Percentiles rank a stretch among this genome's conserved stretches.
Conservation (phyloP, 2,113 vertebrate species). For the Clarias gariepinus region DNA sequence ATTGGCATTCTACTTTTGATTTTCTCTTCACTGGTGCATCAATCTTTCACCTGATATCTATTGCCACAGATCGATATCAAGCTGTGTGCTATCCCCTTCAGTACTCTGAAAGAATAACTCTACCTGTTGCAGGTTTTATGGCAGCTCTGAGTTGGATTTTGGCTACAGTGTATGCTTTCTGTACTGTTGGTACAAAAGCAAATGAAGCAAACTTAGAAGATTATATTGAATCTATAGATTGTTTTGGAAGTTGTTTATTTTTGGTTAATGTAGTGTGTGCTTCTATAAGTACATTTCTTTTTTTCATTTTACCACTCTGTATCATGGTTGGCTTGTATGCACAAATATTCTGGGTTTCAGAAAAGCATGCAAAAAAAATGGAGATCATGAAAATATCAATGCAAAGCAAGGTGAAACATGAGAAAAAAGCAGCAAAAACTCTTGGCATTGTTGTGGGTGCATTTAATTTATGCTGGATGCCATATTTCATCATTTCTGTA, state of each 20-base stretch:
- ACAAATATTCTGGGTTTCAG: slow-evolving; percentile 58
- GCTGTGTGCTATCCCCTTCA: slow-evolving; percentile 58
- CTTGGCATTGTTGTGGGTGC: slow-evolving; percentile 57
- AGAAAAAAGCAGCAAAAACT: slow-evolving; percentile 61
- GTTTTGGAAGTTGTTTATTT: slow-evolving; percentile 54
- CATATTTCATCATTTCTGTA: slow-evolving; percentile 54
- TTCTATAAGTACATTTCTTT: neutral
- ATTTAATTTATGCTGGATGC: slow-evolving; percentile 60
- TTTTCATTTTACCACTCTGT: slow-evolving; percentile 54
- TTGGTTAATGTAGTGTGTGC: slow-evolving; percentile 49
- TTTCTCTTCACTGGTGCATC: slow-evolving; percentile 56
- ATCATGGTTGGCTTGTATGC: slow-evolving; percentile 58
- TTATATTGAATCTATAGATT: slow-evolving; percentile 33
- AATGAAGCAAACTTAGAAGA: slow-evolving; percentile 20
- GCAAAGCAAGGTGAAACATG: slow-evolving; percentile 20
- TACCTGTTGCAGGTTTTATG: slow-evolving; percentile 53
- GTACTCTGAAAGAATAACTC: slow-evolving; percentile 51
- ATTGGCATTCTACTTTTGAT: slow-evolving; percentile 56
- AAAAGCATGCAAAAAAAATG: slow-evolving; percentile 53
- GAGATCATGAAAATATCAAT: neutral
- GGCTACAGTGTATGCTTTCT: slow-evolving; percentile 40
- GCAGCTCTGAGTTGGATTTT: slow-evolving; percentile 52
- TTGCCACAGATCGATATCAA: slow-evolving; percentile 55
- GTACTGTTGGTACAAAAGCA: slow-evolving; percentile 50
- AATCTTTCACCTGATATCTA: slow-evolving; percentile 58